Evolutionary conservation across 2,797 vertebrate species (phyloP).

Genomic region (Jordanella pulchra): DNA sequence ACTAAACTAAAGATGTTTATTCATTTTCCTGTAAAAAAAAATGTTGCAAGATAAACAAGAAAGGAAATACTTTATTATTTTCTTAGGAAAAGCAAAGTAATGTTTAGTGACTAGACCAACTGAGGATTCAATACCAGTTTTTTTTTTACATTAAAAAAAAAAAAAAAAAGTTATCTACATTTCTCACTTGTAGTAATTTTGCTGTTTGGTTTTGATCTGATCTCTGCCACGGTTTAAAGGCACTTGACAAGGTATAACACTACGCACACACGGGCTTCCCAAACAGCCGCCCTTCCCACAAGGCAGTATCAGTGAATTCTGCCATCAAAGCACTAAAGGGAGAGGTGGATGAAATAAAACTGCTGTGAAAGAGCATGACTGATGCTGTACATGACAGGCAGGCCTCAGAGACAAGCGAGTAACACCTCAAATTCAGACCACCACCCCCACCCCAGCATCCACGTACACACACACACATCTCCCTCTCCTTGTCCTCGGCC

Average conservation of each 20-base stretch:
- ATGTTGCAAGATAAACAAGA: neutral
- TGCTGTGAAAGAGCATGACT: conserved; percentile 79
- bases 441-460: neutral
- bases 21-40: conserved; percentile 3
- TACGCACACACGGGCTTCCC: conserved; percentile 19
- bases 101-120: conserved; percentile 27
- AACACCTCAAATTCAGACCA: conserved; percentile 61
- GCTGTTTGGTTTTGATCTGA: conserved; percentile 51
- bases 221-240: conserved; percentile 54
- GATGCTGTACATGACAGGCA: conserved; percentile 78
- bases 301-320: conserved; percentile 67
- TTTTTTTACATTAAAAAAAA: neutral
- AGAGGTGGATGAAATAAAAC: conserved; percentile 80
- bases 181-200: conserved; percentile 38
- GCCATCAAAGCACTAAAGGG: conserved; percentile 74
- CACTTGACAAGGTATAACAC: conserved; percentile 46
- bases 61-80: conserved; percentile 22
- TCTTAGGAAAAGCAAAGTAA: conserved; percentile 9
- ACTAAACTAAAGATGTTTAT: conserved; percentile 18
- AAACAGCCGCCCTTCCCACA: conserved; percentile 58
- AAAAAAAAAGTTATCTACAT: conserved; percentile 20
- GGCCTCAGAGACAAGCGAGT: conserved; percentile 70
- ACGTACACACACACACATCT: neutral
- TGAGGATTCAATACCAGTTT: conserved; percentile 15
- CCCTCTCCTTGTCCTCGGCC: conserved; percentile 16